Base-by-base conservation (phyloP, 2,888 invertebrate genomes). In the Synergus gifuensis region DNA sequence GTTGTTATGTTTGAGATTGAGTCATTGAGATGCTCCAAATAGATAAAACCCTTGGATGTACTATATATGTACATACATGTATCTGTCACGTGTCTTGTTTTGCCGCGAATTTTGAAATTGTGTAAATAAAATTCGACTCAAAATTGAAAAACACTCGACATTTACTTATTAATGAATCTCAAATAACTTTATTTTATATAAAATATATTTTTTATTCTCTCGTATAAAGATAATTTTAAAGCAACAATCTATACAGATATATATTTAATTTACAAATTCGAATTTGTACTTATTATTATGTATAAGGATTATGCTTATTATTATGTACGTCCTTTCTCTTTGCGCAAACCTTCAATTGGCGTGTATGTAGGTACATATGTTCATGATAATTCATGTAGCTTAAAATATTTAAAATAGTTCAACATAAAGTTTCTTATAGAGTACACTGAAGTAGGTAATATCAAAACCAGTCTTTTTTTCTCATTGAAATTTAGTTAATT, bases 381-480 rank as follows among this genome's bases (percentile, higher is more conserved):
- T 14, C 28, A 62, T 28, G 4, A 58, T 18, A 58, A 58, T n/a
- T n/a, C 18, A 58, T 54, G 5, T n/a, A 8, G 54, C 9, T 58
- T 18, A 4, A 18, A 58, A 58, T 58, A 18, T 58, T 9, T 60
- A 22, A 60, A 22, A 60, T 60, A 60, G 9, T 18, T 60, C 12
- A 60, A 60, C 22, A 60, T 60, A 4, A 60, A 60, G 12, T 9
- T 62, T 62, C 28, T 28, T 22, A 22, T 16, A n/a, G 49, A 73
- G 54, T 36, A 54, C 54, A 73, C 73, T 54, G 73, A 54, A 54
- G 11, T 73, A n/a, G 1, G n/a, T 62, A 77, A 62, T 60, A 18
- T 76, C 54, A 76, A 44, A 76, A 67, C 79, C 79, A 83, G 83
- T 83, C 83, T 85, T 84, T 81, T 81, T 76, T 63, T 76, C 76